Base-by-base conservation (phyloP, 2,888 invertebrate genomes). In the Margaritifera margaritifera region DNA sequence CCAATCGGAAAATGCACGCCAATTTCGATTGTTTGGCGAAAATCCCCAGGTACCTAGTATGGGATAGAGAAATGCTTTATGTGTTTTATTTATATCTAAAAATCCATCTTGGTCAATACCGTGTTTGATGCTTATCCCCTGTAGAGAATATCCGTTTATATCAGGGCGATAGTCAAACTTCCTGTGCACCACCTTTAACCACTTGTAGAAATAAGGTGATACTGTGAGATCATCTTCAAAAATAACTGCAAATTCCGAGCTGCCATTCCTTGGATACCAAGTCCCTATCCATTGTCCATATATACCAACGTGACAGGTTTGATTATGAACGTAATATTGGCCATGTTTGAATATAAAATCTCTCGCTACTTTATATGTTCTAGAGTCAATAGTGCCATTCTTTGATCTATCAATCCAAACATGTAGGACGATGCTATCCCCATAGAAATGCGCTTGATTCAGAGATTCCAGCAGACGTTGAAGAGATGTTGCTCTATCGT, bases 181-280 rank as follows among this genome's bases (percentile, higher is more conserved):
- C 2, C 61, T 63, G 61, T 83, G 84, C n/a, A 82, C 84, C n/a
- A 76, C 69, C 72, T 80, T 82, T 31, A 86, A 63, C 81, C 83
- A 87, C 52, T 74, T 71, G 67, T 84, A 86, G 53, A 83, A 80
- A 62, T 74, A 79, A 31, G 74, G 80, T 0, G 86, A 85, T 2
- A 86, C 77, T 19, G 80, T 78, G n/a, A 84, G 58, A 68, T 87
- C 87, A 62, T 87, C 87, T 64, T 87, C 87, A 2, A 87, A 62
- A 42, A 87, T 76, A 4, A 87, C 71, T 1, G 80, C 86, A 19
- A 85, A 77, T 71, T 87, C 86, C 6, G 78, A 71, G 15, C 71
- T 74, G 58, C 79, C 69, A 2, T 64, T 59, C 4, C 51, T 54
- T 0, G 83, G 82, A 20, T 79, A 66, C 87, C 87, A 87, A 0